These are phyloP conservation scores for Neotoma lepida DNA, from an alignment of 2,113 vertebrate species.

Conservation along the genomic window DNA sequence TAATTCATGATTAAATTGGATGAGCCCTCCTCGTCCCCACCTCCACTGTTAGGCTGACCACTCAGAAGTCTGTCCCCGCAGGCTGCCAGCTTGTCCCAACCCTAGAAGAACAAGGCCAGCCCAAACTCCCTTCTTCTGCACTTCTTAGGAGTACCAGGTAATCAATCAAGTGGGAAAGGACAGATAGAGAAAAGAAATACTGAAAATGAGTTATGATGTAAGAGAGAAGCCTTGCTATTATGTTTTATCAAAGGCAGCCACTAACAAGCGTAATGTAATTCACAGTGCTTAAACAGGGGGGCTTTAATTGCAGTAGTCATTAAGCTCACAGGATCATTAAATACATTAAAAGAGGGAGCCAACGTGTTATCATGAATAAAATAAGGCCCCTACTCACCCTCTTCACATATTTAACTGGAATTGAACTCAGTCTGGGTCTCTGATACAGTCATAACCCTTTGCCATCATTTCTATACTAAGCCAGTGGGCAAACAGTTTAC, in stretches of 20 bases:
- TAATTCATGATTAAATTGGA: not conserved
- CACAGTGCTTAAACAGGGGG: constrained; percentile 67
- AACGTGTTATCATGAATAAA: constrained; percentile 67
- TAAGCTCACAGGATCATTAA: constrained; percentile 75
- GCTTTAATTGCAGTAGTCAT: constrained; percentile 74
- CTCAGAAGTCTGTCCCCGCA: not conserved
- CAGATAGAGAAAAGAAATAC: constrained; percentile 73
- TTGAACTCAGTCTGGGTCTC: constrained; percentile 59
- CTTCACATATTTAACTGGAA: constrained; percentile 72
- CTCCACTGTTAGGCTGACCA: not conserved
- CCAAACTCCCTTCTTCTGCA: constrained; percentile 53
- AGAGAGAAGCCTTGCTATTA: constrained; percentile 70
- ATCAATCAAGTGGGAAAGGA: constrained; percentile 61
- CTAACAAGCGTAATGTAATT: constrained; percentile 76
- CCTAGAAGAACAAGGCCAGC: not conserved
- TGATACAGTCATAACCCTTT: not conserved
- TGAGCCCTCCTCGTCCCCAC: not conserved
- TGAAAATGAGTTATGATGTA: constrained; percentile 73
- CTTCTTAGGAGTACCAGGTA: constrained; percentile 47
- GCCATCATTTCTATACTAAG: not conserved
- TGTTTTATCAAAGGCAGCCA: constrained; percentile 71
- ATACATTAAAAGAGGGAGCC: constrained; percentile 64
- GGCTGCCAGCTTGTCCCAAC: not conserved
- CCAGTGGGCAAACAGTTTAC: not conserved
- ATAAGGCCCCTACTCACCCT: constrained; percentile 52